Conservation (phyloP, 2,888 invertebrate species). For the Orchestes rusci region DNA sequence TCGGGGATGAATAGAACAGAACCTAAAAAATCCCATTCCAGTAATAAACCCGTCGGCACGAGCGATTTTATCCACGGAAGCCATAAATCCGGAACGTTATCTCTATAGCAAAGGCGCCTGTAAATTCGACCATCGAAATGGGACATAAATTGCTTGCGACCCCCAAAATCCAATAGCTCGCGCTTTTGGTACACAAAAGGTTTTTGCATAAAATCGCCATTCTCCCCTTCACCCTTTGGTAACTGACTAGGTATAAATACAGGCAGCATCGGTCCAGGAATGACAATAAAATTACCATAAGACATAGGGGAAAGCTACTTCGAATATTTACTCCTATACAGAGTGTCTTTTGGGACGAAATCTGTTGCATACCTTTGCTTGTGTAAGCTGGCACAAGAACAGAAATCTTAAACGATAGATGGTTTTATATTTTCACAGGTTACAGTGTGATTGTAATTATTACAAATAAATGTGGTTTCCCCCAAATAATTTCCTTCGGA, state of each 20-base stretch:
- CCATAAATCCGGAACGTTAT: conserved; percentile 12
- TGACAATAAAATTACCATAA: conserved; percentile 24
- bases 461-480: no score
- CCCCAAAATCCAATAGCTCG: conserved; percentile 18
- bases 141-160: conserved; percentile 13
- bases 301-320: conserved; percentile 20
- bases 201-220: conserved; percentile 23
- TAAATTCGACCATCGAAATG: conserved; percentile 13
- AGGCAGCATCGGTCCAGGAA: conserved; percentile 14
- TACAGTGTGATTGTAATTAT: no score
- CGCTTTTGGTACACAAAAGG: conserved; percentile 20
- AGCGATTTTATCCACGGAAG: background rate
- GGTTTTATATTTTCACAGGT: no score
- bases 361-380: no score
- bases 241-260: conserved; percentile 18
- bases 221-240: conserved; percentile 17
- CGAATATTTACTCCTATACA: conserved; percentile 22
- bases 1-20: no score
- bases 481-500: no score
- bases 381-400: no score
- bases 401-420: no score
- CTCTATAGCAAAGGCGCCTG: conserved; percentile 14
- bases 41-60: background rate
- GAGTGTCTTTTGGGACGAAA: no score
- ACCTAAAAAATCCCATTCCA: no score